Percentiles rank a stretch among this genome's conserved stretches.
Evolutionary conservation across 2,797 vertebrate genomes (phyloP).

Genomic region (Picus viridis): DNA sequence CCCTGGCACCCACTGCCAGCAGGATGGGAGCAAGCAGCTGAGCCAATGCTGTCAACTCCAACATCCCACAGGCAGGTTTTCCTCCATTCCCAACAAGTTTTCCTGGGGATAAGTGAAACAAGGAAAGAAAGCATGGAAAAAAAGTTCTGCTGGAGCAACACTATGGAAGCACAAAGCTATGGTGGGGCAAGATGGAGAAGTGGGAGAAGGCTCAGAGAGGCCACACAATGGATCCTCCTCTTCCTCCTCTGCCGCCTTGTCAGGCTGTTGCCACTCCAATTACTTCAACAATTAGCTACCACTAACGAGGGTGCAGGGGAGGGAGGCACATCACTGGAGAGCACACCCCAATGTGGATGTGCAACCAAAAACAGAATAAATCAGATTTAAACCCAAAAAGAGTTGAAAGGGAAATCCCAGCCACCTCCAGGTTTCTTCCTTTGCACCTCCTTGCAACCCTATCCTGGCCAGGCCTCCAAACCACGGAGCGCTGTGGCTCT

Average conservation of each 20-base stretch:
- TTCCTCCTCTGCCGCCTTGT: not conserved
- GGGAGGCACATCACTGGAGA: fast-evolving
- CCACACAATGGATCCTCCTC: fast-evolving
- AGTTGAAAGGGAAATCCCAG: constrained; percentile 28
- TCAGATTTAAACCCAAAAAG: not conserved
- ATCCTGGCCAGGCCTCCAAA: not conserved
- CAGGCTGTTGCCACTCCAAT: not conserved
- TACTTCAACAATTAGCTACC: not conserved
- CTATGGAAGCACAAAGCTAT: fast-evolving
- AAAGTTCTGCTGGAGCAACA: not conserved
- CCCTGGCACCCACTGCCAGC: fast-evolving
- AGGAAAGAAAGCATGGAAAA: not conserved
- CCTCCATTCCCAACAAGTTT: not conserved
- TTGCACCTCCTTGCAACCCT: not conserved
- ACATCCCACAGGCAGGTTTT: fast-evolving
- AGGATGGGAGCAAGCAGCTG: not conserved
- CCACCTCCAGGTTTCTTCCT: not conserved
- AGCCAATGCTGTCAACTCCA: not conserved
- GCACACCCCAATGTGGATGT: fast-evolving
- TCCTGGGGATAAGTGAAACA: not conserved
- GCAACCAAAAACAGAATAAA: not conserved
- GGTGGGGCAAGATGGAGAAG: fast-evolving
- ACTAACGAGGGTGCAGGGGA: not conserved
- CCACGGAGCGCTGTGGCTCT: fast-evolving
- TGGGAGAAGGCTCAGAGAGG: not conserved